phyloP scores from a whole-genome alignment of 2,888 invertebrate genomes.

The Uropetala carovei region DNA sequence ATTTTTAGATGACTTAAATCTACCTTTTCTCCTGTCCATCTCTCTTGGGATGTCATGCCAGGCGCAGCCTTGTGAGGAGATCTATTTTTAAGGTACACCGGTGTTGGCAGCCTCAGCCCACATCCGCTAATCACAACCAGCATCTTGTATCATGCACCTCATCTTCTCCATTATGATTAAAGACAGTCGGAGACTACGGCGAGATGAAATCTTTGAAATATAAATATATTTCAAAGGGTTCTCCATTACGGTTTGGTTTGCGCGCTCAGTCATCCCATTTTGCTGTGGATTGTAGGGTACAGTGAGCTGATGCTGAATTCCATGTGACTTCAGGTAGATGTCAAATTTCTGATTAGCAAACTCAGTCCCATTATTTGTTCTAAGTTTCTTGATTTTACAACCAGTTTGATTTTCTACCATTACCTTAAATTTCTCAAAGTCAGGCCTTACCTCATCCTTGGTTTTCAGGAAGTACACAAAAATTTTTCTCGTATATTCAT shows the following conservation, averaged over 20 bases:
- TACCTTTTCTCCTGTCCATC: constrained; percentile 72
- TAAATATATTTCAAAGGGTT: too few species aligned
- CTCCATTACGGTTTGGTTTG: constrained; percentile 71
- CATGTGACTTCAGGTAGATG: constrained; percentile 68
- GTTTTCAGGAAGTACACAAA: background rate
- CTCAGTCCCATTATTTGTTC: constrained; percentile 35
- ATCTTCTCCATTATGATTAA: constrained; percentile 70
- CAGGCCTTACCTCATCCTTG: background rate
- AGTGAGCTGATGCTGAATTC: constrained; percentile 71
- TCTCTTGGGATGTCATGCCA: constrained; percentile 71
- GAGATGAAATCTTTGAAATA: too few species aligned
- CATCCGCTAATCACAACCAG: constrained; percentile 68
- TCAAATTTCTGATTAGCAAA: constrained; percentile 68
- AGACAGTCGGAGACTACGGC: too few species aligned
- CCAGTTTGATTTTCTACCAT: too few species aligned
- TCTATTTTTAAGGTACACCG: constrained; percentile 69
- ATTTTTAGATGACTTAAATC: constrained; percentile 71
- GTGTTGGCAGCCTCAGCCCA: constrained; percentile 71
- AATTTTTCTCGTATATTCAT: background rate
- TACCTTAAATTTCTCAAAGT: too few species aligned
- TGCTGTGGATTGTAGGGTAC: constrained; percentile 71
- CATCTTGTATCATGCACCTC: constrained; percentile 64
- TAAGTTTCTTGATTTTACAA: too few species aligned
- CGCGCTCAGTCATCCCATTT: constrained; percentile 71
- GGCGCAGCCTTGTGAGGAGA: constrained; percentile 67